These are phyloP conservation scores for Nothura maculosa DNA, from an alignment of 2,797 vertebrate genomes.

Conservation along the genomic window DNA sequence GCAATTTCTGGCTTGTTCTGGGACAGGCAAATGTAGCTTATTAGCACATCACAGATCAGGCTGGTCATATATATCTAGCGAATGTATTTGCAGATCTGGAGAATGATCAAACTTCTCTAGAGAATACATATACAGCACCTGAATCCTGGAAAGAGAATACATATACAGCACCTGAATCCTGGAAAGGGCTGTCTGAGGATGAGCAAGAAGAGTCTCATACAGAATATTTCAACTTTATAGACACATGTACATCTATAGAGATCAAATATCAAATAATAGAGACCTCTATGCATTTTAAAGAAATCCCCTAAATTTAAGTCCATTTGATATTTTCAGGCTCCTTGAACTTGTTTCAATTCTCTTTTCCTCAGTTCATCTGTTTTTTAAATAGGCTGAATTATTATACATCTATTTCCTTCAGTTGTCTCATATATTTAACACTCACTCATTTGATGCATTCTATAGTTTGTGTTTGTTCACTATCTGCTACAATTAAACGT, in stretches of 20 bases:
- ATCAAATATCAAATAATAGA: neutral
- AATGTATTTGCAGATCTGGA: neutral
- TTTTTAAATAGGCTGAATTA: neutral
- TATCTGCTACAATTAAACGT: neutral
- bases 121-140: neutral
- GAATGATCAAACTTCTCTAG: neutral
- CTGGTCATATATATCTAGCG: neutral
- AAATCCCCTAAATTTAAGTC: neutral
- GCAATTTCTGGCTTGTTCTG: neutral
- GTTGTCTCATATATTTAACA: neutral
- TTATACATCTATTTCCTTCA: neutral
- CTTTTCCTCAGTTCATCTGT: neutral
- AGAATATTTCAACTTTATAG: neutral
- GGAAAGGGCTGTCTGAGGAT: neutral
- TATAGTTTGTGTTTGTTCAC: neutral
- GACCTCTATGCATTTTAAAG: neutral
- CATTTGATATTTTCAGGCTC: neutral
- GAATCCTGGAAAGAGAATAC: neutral
- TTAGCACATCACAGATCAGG: accelerated
- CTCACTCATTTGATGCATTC: neutral
- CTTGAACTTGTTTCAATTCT: neutral
- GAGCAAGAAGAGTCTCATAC: neutral
- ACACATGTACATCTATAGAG: neutral
- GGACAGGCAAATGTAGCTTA: neutral
- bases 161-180: neutral